Evolutionary conservation across 2,888 invertebrate genomes (phyloP), one percentile per base, ranked within the genome.

Genomic region (Prosopocoilus inquinatus): DNA sequence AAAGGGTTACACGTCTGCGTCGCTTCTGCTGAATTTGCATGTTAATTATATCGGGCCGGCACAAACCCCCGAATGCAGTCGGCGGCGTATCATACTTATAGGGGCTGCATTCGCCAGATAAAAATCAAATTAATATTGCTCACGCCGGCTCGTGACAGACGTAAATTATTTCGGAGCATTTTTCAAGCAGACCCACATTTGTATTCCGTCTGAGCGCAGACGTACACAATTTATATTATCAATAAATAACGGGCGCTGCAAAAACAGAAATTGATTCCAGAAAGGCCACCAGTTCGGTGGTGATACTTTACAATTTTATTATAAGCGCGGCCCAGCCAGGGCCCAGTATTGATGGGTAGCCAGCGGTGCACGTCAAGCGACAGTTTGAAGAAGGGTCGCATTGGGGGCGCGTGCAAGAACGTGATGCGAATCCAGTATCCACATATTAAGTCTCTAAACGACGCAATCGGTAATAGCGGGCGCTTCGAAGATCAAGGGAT

Each of bases 211-310:
- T 58, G 57, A 58, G 66, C 57, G 58, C 64, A 64, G 62, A 66
- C 69, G 65, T 69, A 65, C 65, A 67, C 69, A 73, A 73, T 73
- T 73, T 73, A 72, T 72, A 70, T 69, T 73, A 72, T 70, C 72
- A 67, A 73, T 74, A 74, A 74, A 73, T 74, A 74, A 70, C 70
- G 63, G 9, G 50, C 39, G 11, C 56, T 63, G 57, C 47, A 67
- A 66, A 68, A 70, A 69, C 67, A 66, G 66, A 67, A 72, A 71
- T 72, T 72, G 71, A 70, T 72, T 70, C 60, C 52, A 61, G 67
- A 64, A 62, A 62, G 67, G 63, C 60, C n/a, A 43, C 47, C 50
- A 54, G 47, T 45, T 39, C 58, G 58, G 47, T 51, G 55, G 50
- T 56, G 60, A 68, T 69, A 67, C 68, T 70, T 70, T 68, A 69